Evolutionary conservation across 2,797 vertebrate species (phyloP).

Genomic region (Molossus alvarezi): DNA sequence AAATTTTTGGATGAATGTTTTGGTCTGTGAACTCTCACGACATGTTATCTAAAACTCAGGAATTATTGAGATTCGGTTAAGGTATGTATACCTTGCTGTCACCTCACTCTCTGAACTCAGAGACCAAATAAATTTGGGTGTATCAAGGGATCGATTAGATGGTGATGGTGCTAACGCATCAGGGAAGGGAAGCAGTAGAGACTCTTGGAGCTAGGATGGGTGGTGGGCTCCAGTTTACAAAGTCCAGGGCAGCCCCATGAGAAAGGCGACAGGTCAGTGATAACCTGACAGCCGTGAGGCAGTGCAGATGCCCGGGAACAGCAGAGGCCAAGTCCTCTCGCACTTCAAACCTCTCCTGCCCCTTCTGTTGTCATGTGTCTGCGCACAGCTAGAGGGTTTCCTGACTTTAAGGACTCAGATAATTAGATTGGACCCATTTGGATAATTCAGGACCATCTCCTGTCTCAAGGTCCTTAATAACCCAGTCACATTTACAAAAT

Average conservation of each 20-base stretch:
- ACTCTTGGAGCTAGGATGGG: neutral
- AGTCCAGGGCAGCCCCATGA: neutral
- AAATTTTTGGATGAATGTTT: constrained; percentile 44
- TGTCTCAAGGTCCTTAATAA: neutral
- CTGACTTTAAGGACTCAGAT: neutral
- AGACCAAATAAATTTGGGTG: neutral
- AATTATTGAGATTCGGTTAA: neutral
- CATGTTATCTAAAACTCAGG: neutral
- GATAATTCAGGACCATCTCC: neutral
- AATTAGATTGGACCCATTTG: neutral
- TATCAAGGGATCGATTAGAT: neutral
- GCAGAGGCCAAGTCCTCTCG: neutral
- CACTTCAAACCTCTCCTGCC: neutral
- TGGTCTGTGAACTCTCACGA: neutral
- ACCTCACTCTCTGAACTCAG: neutral
- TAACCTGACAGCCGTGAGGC: neutral
- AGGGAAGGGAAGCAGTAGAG: neutral
- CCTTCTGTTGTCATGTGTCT: neutral
- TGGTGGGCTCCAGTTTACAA: neutral
- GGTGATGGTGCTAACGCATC: neutral
- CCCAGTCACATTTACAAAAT: neutral
- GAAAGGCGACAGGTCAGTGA: neutral
- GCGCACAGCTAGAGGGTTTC: neutral
- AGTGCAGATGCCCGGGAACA: neutral
- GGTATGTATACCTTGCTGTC: neutral